Evolutionary conservation across 2,888 invertebrate species (phyloP).

Genomic region (Oscheius myriophilus): DNA sequence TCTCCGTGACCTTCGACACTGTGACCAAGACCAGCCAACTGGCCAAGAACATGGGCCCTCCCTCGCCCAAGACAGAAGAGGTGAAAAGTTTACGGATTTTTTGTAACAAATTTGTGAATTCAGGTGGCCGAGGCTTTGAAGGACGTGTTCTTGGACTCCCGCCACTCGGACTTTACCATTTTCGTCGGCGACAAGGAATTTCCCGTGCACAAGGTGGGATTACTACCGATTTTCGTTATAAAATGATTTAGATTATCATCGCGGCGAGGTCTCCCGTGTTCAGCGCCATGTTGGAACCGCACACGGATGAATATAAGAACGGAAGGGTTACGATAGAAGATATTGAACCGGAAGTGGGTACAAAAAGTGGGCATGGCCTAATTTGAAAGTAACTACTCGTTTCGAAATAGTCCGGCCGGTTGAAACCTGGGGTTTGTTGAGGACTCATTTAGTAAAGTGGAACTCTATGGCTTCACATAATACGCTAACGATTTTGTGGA

Average conservation of each 20-base stretch:
- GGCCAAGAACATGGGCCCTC: conserved; percentile 28
- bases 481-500: no score
- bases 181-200: conserved; percentile 53
- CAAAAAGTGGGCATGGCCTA: no score
- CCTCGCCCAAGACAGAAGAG: conserved; percentile 48
- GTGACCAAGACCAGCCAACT: conserved; percentile 61
- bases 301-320: conserved; percentile 60
- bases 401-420: no score
- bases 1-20: conserved; percentile 68
- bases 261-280: conserved; percentile 62
- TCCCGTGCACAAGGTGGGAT: conserved; percentile 40
- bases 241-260: conserved; percentile 29
- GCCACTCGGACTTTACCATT: conserved; percentile 64
- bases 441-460: no score
- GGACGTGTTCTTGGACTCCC: conserved; percentile 50
- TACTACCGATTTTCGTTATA: not conserved
- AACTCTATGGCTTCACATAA: no score
- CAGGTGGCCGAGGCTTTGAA: conserved; percentile 63
- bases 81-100: conserved; percentile 10
- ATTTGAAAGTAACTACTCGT: no score
- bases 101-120: no score
- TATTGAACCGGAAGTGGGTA: conserved; percentile 57
- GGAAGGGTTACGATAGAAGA: conserved; percentile 50
- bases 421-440: no score
- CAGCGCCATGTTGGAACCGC: conserved; percentile 65